These are phyloP conservation scores for Cyclophora albipunctata DNA, from an alignment of 2,888 invertebrate genomes.

Conservation along the genomic window DNA sequence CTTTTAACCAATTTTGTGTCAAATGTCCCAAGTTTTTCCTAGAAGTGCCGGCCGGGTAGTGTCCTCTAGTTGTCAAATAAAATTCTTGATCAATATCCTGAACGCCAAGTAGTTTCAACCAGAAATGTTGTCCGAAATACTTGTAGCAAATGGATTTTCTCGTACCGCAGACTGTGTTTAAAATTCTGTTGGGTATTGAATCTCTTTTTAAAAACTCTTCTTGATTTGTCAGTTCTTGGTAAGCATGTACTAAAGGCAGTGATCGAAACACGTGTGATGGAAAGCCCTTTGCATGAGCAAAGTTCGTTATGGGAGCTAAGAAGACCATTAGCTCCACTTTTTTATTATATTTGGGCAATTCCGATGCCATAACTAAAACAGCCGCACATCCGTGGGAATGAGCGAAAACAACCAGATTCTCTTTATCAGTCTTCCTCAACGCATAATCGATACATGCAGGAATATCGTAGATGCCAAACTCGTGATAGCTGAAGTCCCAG, in stretches of 20 bases:
- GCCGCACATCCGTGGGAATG: conserved; percentile 78
- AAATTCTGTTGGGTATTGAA: conserved; percentile 3
- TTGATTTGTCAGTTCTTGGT: conserved; percentile 2
- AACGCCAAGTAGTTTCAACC: conserved; percentile 41
- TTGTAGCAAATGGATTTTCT: conserved; percentile 5
- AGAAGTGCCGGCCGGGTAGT: conserved; percentile 22
- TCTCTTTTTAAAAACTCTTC: conserved; percentile 9
- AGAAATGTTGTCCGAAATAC: conserved; percentile 8
- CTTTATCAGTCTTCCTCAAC: conserved; percentile 49
- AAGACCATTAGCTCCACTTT: conserved; percentile 66
- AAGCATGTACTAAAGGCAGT: conserved; percentile 2
- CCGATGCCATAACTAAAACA: conserved; percentile 64
- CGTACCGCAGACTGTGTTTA: conserved; percentile 5
- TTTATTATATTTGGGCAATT: conserved; percentile 65
- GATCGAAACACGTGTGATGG: conserved; percentile 1
- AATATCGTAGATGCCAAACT: conserved; percentile 79
- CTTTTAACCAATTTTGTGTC: conserved; percentile 5
- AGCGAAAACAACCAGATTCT: conserved; percentile 75
- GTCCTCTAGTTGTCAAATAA: conserved; percentile 7
- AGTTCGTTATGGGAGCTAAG: conserved; percentile 18
- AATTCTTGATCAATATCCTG: conserved; percentile 18
- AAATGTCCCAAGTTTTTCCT: conserved; percentile 15
- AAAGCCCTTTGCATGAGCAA: conserved; percentile 1
- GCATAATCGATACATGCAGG: conserved; percentile 70
- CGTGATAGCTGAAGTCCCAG: conserved; percentile 76